Percentiles rank a stretch among this genome's conserved stretches.
Evolutionary conservation across 1,140 invertebrate species (phyloP).

Genomic region (Trichogramma pretiosum): DNA sequence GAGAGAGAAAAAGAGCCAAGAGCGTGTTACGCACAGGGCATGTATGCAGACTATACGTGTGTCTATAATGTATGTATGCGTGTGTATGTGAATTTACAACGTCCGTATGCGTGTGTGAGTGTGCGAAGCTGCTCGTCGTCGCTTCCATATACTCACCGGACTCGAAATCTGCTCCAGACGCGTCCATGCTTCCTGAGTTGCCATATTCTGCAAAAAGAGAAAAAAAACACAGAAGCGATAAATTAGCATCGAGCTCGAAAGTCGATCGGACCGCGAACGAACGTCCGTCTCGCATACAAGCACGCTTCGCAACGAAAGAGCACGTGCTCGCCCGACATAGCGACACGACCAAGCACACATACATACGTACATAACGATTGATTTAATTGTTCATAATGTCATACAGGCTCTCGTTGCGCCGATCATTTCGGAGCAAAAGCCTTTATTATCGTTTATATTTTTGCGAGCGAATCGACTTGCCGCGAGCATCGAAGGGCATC

Average conservation of each 20-base stretch:
- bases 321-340: not conserved
- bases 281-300: not conserved
- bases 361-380: no score
- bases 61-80: no score
- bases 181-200: conserved; percentile 41
- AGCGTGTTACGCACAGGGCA: no score
- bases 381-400: no score
- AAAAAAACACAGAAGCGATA: not conserved
- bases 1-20: no score
- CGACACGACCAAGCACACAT: no score
- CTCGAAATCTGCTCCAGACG: conserved; percentile 43
- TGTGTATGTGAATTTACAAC: not conserved
- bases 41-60: no score
- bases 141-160: conserved; percentile 36
- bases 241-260: not conserved
- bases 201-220: conserved; percentile 40
- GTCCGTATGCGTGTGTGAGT: not conserved
- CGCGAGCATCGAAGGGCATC: no score
- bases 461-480: no score
- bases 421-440: no score
- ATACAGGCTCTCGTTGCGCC: no score
- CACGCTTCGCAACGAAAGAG: not conserved
- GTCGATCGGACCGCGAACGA: not conserved
- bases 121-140: not conserved
- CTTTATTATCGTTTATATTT: no score